Percentiles rank a stretch among this genome's conserved stretches.
These are phyloP conservation scores for Arrhamphus sclerolepis DNA, from an alignment of 2,797 vertebrate genomes.

Conservation along the genomic window DNA sequence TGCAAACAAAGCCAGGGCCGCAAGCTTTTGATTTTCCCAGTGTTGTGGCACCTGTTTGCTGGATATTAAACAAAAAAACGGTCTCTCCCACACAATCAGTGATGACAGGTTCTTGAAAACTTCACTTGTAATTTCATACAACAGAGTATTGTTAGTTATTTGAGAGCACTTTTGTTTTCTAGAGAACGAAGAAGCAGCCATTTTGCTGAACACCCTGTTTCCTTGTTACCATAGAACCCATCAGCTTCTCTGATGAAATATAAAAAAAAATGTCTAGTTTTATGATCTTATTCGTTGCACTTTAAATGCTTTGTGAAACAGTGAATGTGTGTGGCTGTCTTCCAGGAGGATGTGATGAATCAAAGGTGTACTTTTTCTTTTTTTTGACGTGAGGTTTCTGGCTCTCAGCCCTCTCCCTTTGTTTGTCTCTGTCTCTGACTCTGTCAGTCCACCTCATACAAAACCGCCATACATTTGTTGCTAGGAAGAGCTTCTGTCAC, in stretches of 20 bases:
- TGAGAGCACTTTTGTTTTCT: no score
- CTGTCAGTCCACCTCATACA: constrained; percentile 25
- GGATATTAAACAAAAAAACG: no score
- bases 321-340: background rate
- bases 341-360: background rate
- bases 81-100: no score
- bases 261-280: background rate
- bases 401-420: background rate
- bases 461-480: constrained; percentile 59
- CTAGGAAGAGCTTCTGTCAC: constrained; percentile 79
- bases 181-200: no score
- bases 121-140: no score
- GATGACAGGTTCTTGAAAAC: no score
- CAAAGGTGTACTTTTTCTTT: background rate
- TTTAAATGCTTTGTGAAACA: background rate
- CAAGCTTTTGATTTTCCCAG: background rate
- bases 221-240: no score
- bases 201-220: no score
- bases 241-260: no score
- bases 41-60: no score
- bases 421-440: background rate
- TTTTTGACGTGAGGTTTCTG: background rate
- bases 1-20: background rate
- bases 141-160: no score
- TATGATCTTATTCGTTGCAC: background rate